Evolutionary conservation across 2,888 invertebrate species (phyloP).

Genomic region (Tetramorium bicarinatum): DNA sequence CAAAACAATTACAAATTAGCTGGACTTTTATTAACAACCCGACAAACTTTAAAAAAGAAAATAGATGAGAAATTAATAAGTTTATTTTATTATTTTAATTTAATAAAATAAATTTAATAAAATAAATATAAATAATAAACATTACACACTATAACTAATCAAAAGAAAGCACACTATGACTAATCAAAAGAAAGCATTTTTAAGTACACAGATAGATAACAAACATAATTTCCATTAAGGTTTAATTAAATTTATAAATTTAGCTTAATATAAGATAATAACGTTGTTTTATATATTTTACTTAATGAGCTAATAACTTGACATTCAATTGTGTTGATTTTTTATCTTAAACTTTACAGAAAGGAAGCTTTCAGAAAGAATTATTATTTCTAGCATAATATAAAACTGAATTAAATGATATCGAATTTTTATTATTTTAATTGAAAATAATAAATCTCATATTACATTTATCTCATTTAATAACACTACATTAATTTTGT

Average conservation of each 20-base stretch:
- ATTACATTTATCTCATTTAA: too few species aligned
- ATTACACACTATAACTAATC: not conserved
- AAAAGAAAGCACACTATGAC: not conserved
- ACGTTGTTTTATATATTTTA: not conserved
- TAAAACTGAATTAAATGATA: not conserved
- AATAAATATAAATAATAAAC: not conserved
- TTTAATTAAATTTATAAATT: not conserved
- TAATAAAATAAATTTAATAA: not conserved
- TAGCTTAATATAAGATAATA: not conserved
- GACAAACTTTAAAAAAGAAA: not conserved
- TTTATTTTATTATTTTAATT: constrained; percentile 8
- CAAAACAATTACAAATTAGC: constrained; percentile 12
- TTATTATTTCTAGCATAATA: not conserved
- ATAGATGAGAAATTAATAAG: not conserved
- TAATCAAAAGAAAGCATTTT: not conserved
- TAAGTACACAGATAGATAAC: not conserved
- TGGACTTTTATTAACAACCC: not conserved
- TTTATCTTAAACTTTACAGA: not conserved
- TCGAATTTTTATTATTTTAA: constrained; percentile 1
- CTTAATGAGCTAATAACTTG: constrained; percentile 4
- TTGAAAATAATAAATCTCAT: not conserved
- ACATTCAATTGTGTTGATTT: not conserved
- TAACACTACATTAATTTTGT: not conserved
- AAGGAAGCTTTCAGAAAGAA: not conserved
- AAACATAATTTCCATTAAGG: not conserved